Evolutionary conservation across 2,797 vertebrate genomes (phyloP).

Genomic region (Leptatherina wallacei): DNA sequence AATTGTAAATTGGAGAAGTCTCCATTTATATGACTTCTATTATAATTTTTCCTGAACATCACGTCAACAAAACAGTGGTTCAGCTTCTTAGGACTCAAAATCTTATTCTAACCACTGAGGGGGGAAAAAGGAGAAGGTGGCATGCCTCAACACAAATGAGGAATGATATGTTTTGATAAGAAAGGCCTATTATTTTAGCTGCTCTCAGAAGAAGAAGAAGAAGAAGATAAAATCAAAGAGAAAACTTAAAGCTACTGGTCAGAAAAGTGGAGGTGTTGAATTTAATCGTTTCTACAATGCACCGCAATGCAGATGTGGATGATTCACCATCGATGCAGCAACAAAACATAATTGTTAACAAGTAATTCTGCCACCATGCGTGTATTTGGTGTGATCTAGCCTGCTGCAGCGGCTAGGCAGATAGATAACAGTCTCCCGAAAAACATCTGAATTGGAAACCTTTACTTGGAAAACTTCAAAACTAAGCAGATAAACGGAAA

Average conservation of each 20-base stretch:
- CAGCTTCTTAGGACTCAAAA: constrained; percentile 10
- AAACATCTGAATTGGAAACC: too few species aligned
- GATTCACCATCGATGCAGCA: too few species aligned
- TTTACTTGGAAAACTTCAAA: too few species aligned
- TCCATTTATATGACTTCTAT: constrained; percentile 14
- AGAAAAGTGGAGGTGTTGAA: constrained; percentile 1
- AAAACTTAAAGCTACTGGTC: constrained; percentile 15
- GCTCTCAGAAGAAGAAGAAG: constrained; percentile 10
- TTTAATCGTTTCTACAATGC: too few species aligned
- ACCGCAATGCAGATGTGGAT: too few species aligned
- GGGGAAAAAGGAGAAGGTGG: background rate
- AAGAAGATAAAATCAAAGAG: background rate
- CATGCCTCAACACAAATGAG: constrained; percentile 36
- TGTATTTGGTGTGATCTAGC: too few species aligned
- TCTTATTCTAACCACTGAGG: background rate
- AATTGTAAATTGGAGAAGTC: constrained; percentile 2
- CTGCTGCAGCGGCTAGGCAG: too few species aligned
- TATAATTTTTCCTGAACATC: constrained; percentile 26
- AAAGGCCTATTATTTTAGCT: constrained; percentile 35
- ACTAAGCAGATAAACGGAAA: too few species aligned
- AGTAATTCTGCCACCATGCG: too few species aligned
- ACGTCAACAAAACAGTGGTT: constrained; percentile 20
- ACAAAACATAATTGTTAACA: too few species aligned
- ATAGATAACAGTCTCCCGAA: too few species aligned
- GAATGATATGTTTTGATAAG: constrained; percentile 48